These are phyloP conservation scores for Spondyliosoma cantharus DNA, from an alignment of 2,797 vertebrate species.

Conservation along the genomic window DNA sequence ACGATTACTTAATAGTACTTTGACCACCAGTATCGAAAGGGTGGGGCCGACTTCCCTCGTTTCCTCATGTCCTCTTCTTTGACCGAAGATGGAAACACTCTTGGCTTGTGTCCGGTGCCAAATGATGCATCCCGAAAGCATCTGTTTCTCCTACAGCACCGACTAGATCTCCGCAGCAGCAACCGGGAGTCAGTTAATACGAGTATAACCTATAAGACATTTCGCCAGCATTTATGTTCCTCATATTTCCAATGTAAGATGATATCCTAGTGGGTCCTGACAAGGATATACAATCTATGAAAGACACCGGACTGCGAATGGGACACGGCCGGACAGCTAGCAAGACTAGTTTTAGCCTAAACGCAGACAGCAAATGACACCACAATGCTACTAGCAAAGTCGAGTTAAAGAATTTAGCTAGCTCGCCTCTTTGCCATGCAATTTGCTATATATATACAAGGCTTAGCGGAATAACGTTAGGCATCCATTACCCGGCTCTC, in stretches of 20 bases:
- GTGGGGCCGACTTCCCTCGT: constrained; percentile 59
- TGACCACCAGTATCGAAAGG: constrained; percentile 36
- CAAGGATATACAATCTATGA: constrained; percentile 12
- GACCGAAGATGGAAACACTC: constrained; percentile 74
- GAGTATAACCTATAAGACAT: rapidly evolving
- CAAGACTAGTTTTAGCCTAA: constrained; percentile 45
- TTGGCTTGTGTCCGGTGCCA: constrained; percentile 35
- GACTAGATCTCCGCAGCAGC: neutral
- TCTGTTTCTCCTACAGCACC: constrained; percentile 22
- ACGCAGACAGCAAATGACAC: constrained; percentile 6
- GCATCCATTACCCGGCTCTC: too few species aligned
- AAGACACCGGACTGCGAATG: constrained; percentile 40
- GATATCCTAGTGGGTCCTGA: neutral
- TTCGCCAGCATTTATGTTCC: too few species aligned
- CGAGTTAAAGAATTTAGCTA: neutral
- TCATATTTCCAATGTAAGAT: neutral
- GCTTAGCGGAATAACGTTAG: neutral
- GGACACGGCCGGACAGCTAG: constrained; percentile 54
- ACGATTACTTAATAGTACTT: constrained; percentile 13
- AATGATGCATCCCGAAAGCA: constrained; percentile 47
- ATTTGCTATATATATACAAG: neutral
- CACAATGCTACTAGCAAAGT: neutral
- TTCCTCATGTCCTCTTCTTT: constrained; percentile 55
- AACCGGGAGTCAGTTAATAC: neutral
- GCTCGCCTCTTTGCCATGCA: neutral